phyloP scores from a whole-genome alignment of 2,888 invertebrate genomes.

The Drosophila cognata region DNA sequence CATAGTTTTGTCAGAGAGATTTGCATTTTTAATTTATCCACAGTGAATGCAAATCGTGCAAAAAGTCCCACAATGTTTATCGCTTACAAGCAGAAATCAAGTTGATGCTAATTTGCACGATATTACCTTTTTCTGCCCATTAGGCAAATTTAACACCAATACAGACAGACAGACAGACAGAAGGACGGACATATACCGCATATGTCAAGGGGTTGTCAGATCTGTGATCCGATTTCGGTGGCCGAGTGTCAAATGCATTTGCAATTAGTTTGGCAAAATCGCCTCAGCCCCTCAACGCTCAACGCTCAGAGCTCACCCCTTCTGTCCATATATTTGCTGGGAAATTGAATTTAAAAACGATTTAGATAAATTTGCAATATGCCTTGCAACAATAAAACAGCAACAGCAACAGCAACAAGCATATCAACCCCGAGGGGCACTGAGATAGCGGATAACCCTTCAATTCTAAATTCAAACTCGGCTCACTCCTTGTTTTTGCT shows the following conservation, averaged over 20 bases:
- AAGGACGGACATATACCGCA: constrained; percentile 3
- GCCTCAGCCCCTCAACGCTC: constrained; percentile 18
- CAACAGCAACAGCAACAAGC: constrained; percentile 11
- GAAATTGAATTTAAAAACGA: constrained; percentile 77
- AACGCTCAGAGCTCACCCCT: constrained; percentile 17
- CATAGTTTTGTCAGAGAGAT: constrained; percentile 22
- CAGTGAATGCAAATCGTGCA: constrained; percentile 55
- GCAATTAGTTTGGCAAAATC: constrained; percentile 77
- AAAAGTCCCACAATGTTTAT: constrained; percentile 66
- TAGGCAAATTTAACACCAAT: constrained; percentile 62
- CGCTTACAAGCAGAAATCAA: constrained; percentile 74
- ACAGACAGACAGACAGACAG: constrained; percentile 7
- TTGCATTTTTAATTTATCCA: constrained; percentile 44
- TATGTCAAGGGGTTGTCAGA: constrained; percentile 70
- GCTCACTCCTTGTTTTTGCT: constrained; percentile 52
- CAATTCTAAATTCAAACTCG: constrained; percentile 7
- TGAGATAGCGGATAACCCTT: constrained; percentile 49
- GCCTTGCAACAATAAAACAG: constrained; percentile 16
- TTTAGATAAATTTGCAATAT: constrained; percentile 75
- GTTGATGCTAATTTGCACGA: constrained; percentile 69
- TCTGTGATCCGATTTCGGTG: constrained; percentile 56
- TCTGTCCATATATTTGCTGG: constrained; percentile 10
- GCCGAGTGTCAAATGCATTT: constrained; percentile 72
- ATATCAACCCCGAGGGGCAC: constrained; percentile 4
- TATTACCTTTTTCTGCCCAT: constrained; percentile 59